phyloP scores from a whole-genome alignment of 2,113 vertebrate genomes.

The Caloenas nicobarica region DNA sequence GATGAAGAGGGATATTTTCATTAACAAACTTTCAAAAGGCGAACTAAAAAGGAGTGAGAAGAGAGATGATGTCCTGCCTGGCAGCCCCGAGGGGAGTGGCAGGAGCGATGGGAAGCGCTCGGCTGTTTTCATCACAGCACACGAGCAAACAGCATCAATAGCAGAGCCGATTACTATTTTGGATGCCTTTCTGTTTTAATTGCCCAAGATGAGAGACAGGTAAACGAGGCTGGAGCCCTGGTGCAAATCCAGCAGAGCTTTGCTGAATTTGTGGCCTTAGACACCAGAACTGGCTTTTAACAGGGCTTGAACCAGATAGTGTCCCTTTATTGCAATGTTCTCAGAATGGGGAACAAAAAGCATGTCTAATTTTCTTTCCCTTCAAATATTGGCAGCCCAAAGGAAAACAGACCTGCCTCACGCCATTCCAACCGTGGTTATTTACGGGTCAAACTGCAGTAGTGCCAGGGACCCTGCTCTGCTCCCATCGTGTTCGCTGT shows the following conservation, averaged over 20 bases:
- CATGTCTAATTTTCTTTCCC: background rate
- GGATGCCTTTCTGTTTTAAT: background rate
- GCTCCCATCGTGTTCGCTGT: background rate
- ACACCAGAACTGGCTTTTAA: background rate
- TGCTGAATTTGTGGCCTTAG: background rate
- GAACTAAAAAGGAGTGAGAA: background rate
- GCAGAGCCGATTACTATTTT: background rate
- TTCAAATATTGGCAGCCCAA: background rate
- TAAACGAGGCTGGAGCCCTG: background rate
- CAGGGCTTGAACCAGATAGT: no score
- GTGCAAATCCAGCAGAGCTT: background rate
- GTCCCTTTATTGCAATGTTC: background rate
- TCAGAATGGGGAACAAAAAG: background rate
- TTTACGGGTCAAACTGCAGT: background rate
- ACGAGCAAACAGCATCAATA: background rate
- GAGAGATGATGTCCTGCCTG: background rate
- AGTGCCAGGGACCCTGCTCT: background rate
- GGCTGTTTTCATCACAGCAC: background rate
- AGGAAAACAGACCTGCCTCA: background rate
- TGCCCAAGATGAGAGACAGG: background rate
- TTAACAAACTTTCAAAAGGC: background rate
- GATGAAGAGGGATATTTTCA: background rate
- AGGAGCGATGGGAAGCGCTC: background rate
- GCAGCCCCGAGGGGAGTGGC: background rate
- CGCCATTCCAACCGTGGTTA: rapidly evolving